Conservation (phyloP, 1,140 invertebrate species). For the Pseudobourletiella spinata region DNA sequence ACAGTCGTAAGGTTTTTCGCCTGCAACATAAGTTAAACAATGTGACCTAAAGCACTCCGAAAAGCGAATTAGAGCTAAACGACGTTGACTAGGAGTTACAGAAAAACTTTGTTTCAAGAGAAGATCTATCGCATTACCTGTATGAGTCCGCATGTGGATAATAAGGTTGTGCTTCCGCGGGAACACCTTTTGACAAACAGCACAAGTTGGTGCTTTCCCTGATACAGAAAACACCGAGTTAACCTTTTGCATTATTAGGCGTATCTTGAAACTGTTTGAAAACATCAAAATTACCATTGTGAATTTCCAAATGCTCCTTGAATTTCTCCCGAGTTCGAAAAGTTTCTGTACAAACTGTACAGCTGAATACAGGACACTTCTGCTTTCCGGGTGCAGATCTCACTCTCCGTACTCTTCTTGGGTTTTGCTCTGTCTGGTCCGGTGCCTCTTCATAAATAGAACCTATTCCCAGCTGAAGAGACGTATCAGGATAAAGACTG, state of each 20-base stretch:
- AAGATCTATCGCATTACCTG: slow-evolving; percentile 38
- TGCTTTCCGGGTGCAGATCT: too few species aligned
- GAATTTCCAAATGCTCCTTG: slow-evolving; percentile 6
- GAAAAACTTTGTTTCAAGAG: background rate
- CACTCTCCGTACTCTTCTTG: too few species aligned
- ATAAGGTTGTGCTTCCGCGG: slow-evolving; percentile 9
- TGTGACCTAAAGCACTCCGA: background rate
- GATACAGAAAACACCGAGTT: background rate
- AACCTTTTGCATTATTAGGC: background rate
- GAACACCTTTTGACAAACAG: slow-evolving; percentile 12
- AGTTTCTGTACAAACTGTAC: background rate
- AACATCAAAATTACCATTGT: slow-evolving; percentile 5
- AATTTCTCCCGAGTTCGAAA: background rate
- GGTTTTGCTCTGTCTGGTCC: background rate
- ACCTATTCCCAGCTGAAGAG: too few species aligned
- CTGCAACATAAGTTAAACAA: background rate
- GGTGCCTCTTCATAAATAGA: too few species aligned
- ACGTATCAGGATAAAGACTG: too few species aligned
- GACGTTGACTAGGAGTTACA: background rate
- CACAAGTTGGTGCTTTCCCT: slow-evolving; percentile 7
- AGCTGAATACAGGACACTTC: background rate
- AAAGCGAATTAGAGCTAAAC: background rate
- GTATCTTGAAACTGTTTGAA: background rate
- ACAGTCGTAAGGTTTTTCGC: slow-evolving; percentile 55
- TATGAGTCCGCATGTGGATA: slow-evolving; percentile 48